Base-by-base conservation (phyloP, 1,140 invertebrate genomes). In the Sycophila sp. region DNA sequence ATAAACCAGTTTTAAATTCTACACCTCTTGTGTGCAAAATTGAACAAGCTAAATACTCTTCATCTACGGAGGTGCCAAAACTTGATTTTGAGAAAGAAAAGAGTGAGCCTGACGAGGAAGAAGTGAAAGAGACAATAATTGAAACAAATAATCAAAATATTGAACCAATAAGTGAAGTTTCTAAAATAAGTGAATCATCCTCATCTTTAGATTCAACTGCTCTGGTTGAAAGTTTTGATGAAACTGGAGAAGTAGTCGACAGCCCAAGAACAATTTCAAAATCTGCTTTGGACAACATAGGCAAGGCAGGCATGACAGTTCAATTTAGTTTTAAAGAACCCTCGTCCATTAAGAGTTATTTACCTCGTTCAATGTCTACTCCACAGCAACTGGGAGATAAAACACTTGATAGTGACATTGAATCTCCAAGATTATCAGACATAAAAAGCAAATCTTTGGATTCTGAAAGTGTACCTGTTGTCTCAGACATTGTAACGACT, bases 261-360 rank as follows among this genome's bases (percentile, higher is more conserved):
- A 77, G 78, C 0, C 76, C 81, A 3, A 88, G 83, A 74, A 83
- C 78, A 45, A 88, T 92, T 45, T 88, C 90, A 0, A 87, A 87
- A 64, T 79, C 84, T 2, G 90, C 91, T 1, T 75, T 91, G 47
- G 90, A 91, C 42, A 92, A 92, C 77, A 93, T 93, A 75, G 85
- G 89, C 19, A 89, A 89, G 80, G 91, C 91, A 22, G 90, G 90
- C 22, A 88, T 83, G 32, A 89, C 88, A 2, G 85, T 91, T 67
- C 87, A 89, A 65, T 91, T 90, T 77, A 88, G 88, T 62, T 92
- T 93, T 76, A 83, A 72, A 24, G 78, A 81, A 40, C 19, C 75
- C 7, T 66, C 47, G 7, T 30, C 30, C 0, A 64, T 77, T 0
- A 85, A 85, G 47, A 82, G 45, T 64, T 88, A 90, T 72, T 75